A percentile compares a stretch with the other conserved stretches of the same genome.
phyloP scores from a whole-genome alignment of 2,888 invertebrate species.

The Antheraea assamensis region DNA sequence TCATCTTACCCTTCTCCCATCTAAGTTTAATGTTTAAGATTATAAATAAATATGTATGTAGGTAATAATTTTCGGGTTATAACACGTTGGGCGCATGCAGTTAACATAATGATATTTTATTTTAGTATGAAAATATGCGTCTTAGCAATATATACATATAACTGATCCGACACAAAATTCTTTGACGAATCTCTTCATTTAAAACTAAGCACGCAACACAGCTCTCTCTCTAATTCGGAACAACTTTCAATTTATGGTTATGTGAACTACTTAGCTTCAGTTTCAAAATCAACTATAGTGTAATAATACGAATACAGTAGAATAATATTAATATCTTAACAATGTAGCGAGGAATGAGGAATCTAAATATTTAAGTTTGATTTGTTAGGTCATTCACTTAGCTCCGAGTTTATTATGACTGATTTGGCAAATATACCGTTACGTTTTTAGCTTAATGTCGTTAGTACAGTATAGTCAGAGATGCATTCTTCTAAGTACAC shows the following conservation, averaged over 20 bases:
- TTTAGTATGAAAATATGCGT: neutral
- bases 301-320: slow-evolving; percentile 1
- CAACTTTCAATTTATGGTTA: slow-evolving; percentile 23
- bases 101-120: neutral
- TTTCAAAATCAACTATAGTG: slow-evolving; percentile 17
- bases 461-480: neutral
- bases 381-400: slow-evolving; percentile 69
- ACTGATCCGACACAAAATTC: neutral
- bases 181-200: slow-evolving; percentile 21
- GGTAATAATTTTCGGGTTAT: neutral
- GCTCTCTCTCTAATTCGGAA: slow-evolving; percentile 22
- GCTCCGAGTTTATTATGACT: slow-evolving; percentile 54
- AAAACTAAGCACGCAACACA: slow-evolving; percentile 20
- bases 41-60: neutral
- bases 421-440: slow-evolving; percentile 74
- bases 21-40: neutral
- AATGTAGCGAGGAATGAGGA: slow-evolving; percentile 22
- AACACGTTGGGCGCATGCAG: neutral
- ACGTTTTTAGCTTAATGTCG: slow-evolving; percentile 53
- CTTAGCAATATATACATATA: neutral
- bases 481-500: neutral
- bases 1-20: too few relatives aligned
- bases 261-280: slow-evolving; percentile 18
- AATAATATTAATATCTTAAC: slow-evolving; percentile 19
- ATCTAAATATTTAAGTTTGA: slow-evolving; percentile 33